phyloP scores from a whole-genome alignment of 2,113 vertebrate species.

The Microcebus griseorufus region DNA sequence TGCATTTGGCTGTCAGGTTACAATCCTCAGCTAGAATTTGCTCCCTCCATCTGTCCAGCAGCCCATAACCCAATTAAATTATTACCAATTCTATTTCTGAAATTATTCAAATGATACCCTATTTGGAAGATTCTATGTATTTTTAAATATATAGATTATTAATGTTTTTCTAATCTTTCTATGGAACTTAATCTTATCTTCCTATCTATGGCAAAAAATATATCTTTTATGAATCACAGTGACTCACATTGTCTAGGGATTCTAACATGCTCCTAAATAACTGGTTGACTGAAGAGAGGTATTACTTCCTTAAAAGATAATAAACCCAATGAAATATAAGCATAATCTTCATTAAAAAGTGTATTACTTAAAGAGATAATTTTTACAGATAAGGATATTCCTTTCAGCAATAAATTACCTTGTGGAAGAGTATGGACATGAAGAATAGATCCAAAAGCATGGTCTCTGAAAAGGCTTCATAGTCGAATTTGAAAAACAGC shows the following conservation, averaged over 20 bases:
- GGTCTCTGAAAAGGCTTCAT: constrained; percentile 95
- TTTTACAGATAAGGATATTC: background rate
- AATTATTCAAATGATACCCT: constrained; percentile 24
- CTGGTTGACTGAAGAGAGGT: background rate
- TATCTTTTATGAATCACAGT: background rate
- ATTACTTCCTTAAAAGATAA: background rate
- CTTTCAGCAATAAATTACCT: constrained; percentile 85
- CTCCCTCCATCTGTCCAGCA: background rate
- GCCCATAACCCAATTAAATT: background rate
- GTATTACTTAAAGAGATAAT: background rate
- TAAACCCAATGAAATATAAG: background rate
- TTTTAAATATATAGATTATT: background rate
- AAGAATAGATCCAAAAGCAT: constrained; percentile 98
- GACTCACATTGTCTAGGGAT: background rate
- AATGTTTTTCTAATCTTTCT: constrained; percentile 2
- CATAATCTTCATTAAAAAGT: background rate
- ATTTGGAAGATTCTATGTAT: background rate
- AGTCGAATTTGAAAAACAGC: constrained; percentile 99
- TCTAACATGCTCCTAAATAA: constrained; percentile 8
- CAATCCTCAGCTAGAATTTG: background rate
- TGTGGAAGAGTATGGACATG: constrained; percentile 98
- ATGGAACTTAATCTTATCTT: background rate
- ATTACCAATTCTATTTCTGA: background rate
- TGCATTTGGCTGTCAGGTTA: background rate
- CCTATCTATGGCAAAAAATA: background rate